phyloP scores from a whole-genome alignment of 2,888 invertebrate genomes.

The Cataglyphis albicans region DNA sequence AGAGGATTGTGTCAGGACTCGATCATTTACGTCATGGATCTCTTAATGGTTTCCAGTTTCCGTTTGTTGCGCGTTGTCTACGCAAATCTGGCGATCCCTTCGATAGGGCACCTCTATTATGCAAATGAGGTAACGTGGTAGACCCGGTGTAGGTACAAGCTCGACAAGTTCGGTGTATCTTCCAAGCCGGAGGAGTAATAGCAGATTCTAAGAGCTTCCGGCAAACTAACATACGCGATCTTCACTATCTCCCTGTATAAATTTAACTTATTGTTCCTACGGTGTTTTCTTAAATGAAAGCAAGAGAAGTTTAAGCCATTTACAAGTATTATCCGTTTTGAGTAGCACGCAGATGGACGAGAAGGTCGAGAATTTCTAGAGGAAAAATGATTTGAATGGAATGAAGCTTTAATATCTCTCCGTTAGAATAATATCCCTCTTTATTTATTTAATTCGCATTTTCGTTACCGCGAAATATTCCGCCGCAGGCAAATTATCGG shows the following conservation, averaged over 20 bases:
- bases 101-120: conserved; percentile 63
- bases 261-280: neutral
- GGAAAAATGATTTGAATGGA: neutral
- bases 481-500: conserved; percentile 72
- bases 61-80: conserved; percentile 37
- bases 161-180: conserved; percentile 16
- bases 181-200: conserved; percentile 10
- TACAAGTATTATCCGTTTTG: conserved; percentile 12
- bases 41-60: conserved; percentile 72
- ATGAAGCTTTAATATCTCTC: conserved; percentile 18
- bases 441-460: conserved; percentile 21
- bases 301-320: neutral
- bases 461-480: conserved; percentile 55
- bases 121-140: conserved; percentile 59
- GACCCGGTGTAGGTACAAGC: conserved; percentile 22
- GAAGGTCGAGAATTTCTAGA: neutral
- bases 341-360: neutral
- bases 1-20: conserved; percentile 51
- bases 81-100: conserved; percentile 23
- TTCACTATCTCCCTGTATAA: neutral
- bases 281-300: neutral
- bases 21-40: conserved; percentile 62
- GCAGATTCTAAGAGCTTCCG: neutral
- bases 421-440: conserved; percentile 24
- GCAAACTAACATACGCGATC: conserved; percentile 9